Percentiles rank a stretch among this genome's conserved stretches.
Conservation (phyloP, 2,797 vertebrate genomes). For the Orientallactaga sibirica region DNA sequence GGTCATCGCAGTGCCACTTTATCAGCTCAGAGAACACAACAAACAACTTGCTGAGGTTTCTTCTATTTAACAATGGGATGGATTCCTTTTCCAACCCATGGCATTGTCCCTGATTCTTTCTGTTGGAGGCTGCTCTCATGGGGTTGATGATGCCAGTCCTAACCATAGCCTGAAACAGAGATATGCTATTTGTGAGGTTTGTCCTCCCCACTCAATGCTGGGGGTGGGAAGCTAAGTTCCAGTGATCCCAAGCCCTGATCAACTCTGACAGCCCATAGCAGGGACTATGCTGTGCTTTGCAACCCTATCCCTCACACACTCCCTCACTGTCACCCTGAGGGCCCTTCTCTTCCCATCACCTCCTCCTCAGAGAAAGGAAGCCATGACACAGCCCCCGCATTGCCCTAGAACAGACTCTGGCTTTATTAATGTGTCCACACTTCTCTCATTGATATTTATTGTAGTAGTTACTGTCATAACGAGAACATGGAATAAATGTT, state of each 20-base stretch:
- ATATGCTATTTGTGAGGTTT: not conserved
- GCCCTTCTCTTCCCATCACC: not conserved
- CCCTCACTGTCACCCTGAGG: not conserved
- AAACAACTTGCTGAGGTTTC: slow-evolving; percentile 54
- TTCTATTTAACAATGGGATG: slow-evolving; percentile 17
- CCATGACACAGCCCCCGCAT: fast-evolving
- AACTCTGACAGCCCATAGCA: not conserved
- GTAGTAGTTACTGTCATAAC: not conserved
- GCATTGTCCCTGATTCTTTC: slow-evolving; percentile 41
- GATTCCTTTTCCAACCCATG: slow-evolving; percentile 28
- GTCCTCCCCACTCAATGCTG: not conserved
- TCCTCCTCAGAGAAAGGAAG: not conserved
- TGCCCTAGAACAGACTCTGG: not conserved
- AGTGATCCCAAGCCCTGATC: not conserved
- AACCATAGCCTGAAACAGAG: not conserved
- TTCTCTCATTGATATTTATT: not conserved
- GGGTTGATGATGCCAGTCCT: not conserved
- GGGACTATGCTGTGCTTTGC: not conserved
- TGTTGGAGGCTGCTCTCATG: not conserved
- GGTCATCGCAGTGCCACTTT: not conserved
- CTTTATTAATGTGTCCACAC: not conserved
- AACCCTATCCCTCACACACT: fast-evolving
- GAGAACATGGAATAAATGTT: not conserved
- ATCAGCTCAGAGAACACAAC: not conserved
- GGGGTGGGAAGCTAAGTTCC: not conserved